A percentile compares a stretch with the other conserved stretches of the same genome.
phyloP scores from a whole-genome alignment of 2,888 invertebrate genomes.

The Parthenolecanium corni region DNA sequence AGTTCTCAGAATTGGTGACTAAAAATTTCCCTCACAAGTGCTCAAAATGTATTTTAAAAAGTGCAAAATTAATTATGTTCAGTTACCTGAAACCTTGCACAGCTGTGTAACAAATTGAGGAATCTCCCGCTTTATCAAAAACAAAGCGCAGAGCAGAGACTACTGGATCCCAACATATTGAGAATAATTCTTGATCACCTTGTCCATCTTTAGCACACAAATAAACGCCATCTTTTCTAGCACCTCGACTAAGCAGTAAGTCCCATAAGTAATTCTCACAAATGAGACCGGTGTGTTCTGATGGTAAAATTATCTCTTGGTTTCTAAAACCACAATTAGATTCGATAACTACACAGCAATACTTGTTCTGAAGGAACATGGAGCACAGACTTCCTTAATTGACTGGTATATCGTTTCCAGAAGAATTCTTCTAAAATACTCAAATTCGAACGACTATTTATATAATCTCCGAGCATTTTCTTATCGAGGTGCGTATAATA shows the following conservation, averaged over 20 bases:
- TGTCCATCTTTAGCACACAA: slow-evolving; percentile 58
- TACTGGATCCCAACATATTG: slow-evolving; percentile 80
- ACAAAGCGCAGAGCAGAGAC: slow-evolving; percentile 75
- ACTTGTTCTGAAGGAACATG: too few species aligned
- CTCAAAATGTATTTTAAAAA: too few species aligned
- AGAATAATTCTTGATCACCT: slow-evolving; percentile 75
- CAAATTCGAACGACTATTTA: slow-evolving; percentile 52
- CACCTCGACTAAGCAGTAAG: slow-evolving; percentile 69
- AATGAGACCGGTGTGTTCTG: slow-evolving; percentile 89
- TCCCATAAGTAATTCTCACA: slow-evolving; percentile 97
- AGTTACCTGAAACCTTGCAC: slow-evolving; percentile 55
- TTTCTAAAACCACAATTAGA: slow-evolving; percentile 42
- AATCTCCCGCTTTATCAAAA: slow-evolving; percentile 60
- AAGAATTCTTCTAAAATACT: slow-evolving; percentile 52
- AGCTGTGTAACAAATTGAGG: slow-evolving; percentile 51
- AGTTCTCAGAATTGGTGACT: too few species aligned
- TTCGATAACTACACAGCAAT: too few species aligned
- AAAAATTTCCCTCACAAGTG: too few species aligned
- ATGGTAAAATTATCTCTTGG: slow-evolving; percentile 99
- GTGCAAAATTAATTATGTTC: too few species aligned
- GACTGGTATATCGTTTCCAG: slow-evolving; percentile 79
- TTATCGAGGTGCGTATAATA: slow-evolving; percentile 92
- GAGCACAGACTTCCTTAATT: slow-evolving; percentile 57
- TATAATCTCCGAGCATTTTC: slow-evolving; percentile 85
- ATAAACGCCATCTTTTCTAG: slow-evolving; percentile 56